These are phyloP conservation scores for Crocuta crocuta DNA, from an alignment of 2,113 vertebrate genomes.

Conservation along the genomic window DNA sequence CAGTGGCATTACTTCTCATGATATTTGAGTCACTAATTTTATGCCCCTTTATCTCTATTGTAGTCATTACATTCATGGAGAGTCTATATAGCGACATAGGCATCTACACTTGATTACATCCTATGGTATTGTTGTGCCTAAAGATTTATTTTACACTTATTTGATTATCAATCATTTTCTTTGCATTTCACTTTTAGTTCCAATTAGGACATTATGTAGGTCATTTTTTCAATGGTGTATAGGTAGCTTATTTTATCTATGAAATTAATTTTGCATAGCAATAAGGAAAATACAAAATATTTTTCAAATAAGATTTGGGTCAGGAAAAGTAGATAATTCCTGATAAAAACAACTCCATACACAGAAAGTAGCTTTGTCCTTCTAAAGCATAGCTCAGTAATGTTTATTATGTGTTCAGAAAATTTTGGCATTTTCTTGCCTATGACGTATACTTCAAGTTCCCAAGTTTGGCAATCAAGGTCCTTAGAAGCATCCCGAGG, in stretches of 20 bases:
- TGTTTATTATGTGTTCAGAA: not conserved
- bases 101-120: not conserved
- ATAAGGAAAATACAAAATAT: not conserved
- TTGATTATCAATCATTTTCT: not conserved
- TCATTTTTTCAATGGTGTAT: not conserved
- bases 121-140: not conserved
- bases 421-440: not conserved
- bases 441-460: not conserved
- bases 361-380: not conserved
- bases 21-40: not conserved
- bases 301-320: not conserved
- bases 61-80: not conserved
- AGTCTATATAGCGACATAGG: not conserved
- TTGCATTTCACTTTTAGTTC: not conserved
- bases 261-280: not conserved
- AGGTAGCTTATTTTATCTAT: not conserved
- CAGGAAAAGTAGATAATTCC: not conserved
- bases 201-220: not conserved
- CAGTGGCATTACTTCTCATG: not conserved
- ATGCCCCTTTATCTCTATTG: rapidly evolving
- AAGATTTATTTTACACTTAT: not conserved
- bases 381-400: not conserved
- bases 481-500: not conserved
- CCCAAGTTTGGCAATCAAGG: not conserved
- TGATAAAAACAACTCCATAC: not conserved